These are phyloP conservation scores for Fulmarus glacialis DNA, from an alignment of 2,113 vertebrate genomes.

Conservation along the genomic window DNA sequence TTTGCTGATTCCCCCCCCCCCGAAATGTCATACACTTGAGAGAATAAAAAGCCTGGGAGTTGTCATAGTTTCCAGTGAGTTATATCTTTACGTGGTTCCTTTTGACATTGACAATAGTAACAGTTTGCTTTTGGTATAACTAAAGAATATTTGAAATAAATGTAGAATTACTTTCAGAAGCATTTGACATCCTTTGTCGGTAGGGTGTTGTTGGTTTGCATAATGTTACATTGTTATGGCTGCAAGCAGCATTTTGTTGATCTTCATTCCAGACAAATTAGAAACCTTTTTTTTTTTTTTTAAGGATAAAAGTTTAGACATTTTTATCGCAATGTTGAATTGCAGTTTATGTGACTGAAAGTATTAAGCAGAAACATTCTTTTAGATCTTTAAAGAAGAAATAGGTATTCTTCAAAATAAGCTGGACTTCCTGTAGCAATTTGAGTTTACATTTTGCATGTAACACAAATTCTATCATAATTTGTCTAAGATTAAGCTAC, in stretches of 20 bases:
- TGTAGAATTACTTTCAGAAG: not conserved
- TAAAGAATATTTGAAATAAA: conserved; percentile 20
- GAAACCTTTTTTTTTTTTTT: not conserved
- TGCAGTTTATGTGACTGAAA: conserved; percentile 44
- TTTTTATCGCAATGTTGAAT: conserved; percentile 21
- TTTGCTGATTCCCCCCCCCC: not conserved
- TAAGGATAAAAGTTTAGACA: not conserved
- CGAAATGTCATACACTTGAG: not conserved
- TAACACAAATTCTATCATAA: not conserved
- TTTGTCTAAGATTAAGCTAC: not conserved
- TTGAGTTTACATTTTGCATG: conserved; percentile 21
- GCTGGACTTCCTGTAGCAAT: conserved; percentile 1
- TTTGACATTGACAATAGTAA: not conserved
- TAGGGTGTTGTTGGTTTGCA: not conserved
- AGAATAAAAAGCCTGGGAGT: not conserved
- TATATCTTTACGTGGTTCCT: not conserved
- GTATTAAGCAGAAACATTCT: conserved; percentile 40
- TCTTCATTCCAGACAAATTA: conserved; percentile 27
- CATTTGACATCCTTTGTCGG: conserved; percentile 14
- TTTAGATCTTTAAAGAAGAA: conserved; percentile 38
- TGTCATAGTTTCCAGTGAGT: not conserved
- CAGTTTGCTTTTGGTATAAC: not conserved
- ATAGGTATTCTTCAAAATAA: conserved; percentile 28
- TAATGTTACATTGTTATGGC: not conserved
- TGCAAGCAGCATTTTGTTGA: conserved; percentile 34